Evolutionary conservation across 1,140 invertebrate species (phyloP).

Genomic region (Ceratoteleas bidentatus): DNA sequence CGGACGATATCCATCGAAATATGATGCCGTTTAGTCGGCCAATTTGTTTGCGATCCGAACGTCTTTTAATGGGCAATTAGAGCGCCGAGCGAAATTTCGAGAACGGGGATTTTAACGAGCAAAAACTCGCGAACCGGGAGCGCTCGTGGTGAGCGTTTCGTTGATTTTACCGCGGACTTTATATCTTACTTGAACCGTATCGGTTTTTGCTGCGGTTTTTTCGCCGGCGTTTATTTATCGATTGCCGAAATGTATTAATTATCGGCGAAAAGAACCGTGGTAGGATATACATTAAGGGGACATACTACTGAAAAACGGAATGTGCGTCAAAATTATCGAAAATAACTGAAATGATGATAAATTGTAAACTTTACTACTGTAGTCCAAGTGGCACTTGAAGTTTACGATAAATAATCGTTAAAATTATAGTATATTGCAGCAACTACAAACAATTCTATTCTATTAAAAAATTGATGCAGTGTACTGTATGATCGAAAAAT

Average conservation of each 20-base stretch:
- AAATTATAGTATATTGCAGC: too few relatives aligned
- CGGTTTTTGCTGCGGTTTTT: not conserved
- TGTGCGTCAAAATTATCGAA: too few relatives aligned
- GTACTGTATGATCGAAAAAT: too few relatives aligned
- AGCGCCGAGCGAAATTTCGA: slow-evolving; percentile 7
- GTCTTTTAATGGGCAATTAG: slow-evolving; percentile 26
- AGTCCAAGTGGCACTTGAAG: too few relatives aligned
- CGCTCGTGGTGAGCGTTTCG: not conserved
- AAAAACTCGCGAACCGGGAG: slow-evolving; percentile 1
- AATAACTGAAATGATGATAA: too few relatives aligned
- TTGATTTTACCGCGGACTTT: slow-evolving; percentile 1
- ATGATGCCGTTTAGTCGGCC: slow-evolving; percentile 17
- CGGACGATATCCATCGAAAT: slow-evolving; percentile 22
- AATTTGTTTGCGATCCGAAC: slow-evolving; percentile 28
- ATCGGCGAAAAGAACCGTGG: not conserved
- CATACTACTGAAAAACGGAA: too few relatives aligned
- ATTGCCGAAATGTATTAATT: not conserved
- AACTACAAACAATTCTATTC: too few relatives aligned
- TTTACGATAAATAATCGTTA: too few relatives aligned
- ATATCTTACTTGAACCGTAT: not conserved
- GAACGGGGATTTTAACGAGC: slow-evolving; percentile 45
- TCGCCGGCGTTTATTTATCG: not conserved
- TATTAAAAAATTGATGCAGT: too few relatives aligned
- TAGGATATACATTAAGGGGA: too few relatives aligned
- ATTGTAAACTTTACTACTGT: too few relatives aligned